These are phyloP conservation scores for Suillia variegata DNA, from an alignment of 2,888 invertebrate genomes.

Conservation along the genomic window DNA sequence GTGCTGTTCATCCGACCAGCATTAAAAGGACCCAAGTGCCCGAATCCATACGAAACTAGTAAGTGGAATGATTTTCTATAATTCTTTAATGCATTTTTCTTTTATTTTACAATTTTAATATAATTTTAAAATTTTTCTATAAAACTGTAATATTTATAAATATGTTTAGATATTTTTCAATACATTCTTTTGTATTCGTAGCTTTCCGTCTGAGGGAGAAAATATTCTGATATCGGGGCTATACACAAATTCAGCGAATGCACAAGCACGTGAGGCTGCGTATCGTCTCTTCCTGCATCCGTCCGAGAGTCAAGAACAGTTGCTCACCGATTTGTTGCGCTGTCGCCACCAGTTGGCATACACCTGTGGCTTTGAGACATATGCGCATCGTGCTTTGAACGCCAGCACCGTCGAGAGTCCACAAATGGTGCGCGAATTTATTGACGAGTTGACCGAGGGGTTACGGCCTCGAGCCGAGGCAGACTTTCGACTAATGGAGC, in stretches of 20 bases:
- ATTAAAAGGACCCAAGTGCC: constrained; percentile 74
- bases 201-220: constrained; percentile 71
- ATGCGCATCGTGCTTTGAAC: constrained; percentile 85
- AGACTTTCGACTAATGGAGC: constrained; percentile 79
- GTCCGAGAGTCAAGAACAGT: constrained; percentile 74
- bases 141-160: neutral
- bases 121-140: neutral
- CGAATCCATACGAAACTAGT: constrained; percentile 74
- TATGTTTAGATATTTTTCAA: neutral
- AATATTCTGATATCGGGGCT: constrained; percentile 79
- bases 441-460: constrained; percentile 75
- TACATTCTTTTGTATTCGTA: constrained; percentile 38
- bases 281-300: constrained; percentile 85
- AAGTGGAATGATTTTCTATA: constrained; percentile 54
- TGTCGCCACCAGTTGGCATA: constrained; percentile 80
- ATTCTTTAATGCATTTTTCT: neutral
- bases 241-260: constrained; percentile 81
- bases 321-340: constrained; percentile 74
- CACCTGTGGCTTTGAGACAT: constrained; percentile 88
- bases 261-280: constrained; percentile 82
- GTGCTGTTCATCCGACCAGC: constrained; percentile 72
- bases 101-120: neutral
- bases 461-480: constrained; percentile 71
- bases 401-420: constrained; percentile 87
- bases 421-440: constrained; percentile 77